These are phyloP conservation scores for Cyphomyrus plagiostoma DNA, from an alignment of 2,113 vertebrate species.

Conservation along the genomic window DNA sequence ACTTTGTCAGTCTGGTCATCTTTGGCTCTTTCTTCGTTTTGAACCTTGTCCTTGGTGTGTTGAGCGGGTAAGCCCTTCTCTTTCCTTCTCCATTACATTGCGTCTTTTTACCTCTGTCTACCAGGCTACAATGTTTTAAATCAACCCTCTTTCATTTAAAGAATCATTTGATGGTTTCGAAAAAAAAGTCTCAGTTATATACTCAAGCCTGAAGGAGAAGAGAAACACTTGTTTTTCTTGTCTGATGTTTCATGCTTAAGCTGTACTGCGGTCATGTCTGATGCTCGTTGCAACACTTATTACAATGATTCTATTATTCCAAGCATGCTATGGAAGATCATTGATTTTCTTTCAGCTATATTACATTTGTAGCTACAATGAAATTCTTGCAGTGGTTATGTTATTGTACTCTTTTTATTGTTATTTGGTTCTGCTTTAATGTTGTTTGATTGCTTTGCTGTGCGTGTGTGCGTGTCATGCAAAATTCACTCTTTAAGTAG, in stretches of 20 bases:
- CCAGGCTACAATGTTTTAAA: background rate
- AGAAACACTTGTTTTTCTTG: background rate
- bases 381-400: background rate
- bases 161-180: background rate
- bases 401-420: background rate
- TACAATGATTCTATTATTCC: background rate
- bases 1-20: slow-evolving; percentile 99
- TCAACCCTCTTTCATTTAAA: background rate
- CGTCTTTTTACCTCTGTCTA: background rate
- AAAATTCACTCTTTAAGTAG: background rate
- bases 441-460: background rate
- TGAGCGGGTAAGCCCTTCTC: slow-evolving; percentile 81
- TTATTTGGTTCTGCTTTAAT: background rate
- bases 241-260: background rate
- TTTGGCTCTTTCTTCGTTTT: slow-evolving; percentile 99
- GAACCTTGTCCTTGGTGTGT: slow-evolving; percentile 99
- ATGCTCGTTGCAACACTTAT: background rate
- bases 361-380: background rate
- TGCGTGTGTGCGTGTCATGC: background rate
- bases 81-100: no score
- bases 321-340: background rate
- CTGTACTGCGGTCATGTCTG: background rate
- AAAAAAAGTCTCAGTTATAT: background rate
- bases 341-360: background rate
- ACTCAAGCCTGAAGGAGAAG: background rate